A percentile compares a stretch with the other conserved stretches of the same genome.
Conservation (phyloP, 1,140 invertebrate genomes). For the Lepeophtheirus salmonis region DNA sequence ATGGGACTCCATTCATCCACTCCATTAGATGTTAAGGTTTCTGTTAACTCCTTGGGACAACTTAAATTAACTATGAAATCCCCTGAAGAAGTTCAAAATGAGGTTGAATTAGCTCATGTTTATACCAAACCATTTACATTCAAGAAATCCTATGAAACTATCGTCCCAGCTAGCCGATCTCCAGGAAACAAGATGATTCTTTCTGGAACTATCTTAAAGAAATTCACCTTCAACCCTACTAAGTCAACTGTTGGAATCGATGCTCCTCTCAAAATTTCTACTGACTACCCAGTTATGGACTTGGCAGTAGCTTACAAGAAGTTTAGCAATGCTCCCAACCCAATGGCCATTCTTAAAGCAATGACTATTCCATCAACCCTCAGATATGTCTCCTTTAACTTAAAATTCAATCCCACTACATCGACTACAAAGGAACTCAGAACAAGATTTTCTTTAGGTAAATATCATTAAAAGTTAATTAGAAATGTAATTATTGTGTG, state of each 20-base stretch:
- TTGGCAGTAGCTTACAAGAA: neutral
- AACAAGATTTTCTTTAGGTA: conserved; percentile 3
- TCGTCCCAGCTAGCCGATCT: neutral
- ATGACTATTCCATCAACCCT: neutral
- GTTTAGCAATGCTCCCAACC: neutral
- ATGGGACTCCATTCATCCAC: neutral
- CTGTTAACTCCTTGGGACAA: neutral
- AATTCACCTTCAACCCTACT: conserved; percentile 1
- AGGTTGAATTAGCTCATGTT: conserved; percentile 11
- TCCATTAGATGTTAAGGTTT: neutral
- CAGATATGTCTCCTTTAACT: conserved; percentile 8
- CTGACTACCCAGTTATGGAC: neutral
- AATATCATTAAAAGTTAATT: neutral
- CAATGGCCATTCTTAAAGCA: neutral
- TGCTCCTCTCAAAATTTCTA: neutral
- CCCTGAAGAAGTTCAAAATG: neutral
- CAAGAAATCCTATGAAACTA: neutral
- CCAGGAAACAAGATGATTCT: conserved; percentile 12
- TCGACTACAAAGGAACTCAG: conserved; percentile 11
- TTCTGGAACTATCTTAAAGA: conserved; percentile 3
- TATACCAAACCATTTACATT: conserved; percentile 8
- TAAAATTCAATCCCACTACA: neutral
- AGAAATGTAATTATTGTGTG: neutral
- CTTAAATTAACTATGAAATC: conserved; percentile 4
- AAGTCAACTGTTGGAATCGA: neutral